phyloP scores from a whole-genome alignment of 2,113 vertebrate species.

The Heliornis fulica region DNA sequence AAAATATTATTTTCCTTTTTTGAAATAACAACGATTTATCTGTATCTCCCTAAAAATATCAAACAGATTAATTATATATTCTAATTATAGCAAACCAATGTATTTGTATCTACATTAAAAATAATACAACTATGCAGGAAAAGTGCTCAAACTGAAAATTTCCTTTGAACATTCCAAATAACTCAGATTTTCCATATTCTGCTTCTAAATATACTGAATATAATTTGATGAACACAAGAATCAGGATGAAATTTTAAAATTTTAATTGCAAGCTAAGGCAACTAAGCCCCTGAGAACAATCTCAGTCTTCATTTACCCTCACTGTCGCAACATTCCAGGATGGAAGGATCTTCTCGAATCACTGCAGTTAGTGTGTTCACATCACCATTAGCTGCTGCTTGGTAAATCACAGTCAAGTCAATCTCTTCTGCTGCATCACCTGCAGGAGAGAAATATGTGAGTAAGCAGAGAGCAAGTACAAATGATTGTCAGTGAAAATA shows the following conservation, averaged over 20 bases:
- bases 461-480: not conserved
- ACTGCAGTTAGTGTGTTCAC: slow-evolving; percentile 83
- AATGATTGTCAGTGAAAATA: not conserved
- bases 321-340: slow-evolving; percentile 85
- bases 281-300: not conserved
- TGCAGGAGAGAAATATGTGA: slow-evolving; percentile 20
- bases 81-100: not conserved
- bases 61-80: not conserved
- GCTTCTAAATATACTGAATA: not conserved
- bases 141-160: not conserved
- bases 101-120: not conserved
- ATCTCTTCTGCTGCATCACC: slow-evolving; percentile 83
- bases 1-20: not conserved
- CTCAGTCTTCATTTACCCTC: slow-evolving; percentile 74
- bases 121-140: not conserved
- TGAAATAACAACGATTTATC: not conserved
- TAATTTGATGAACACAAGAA: not conserved
- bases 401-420: slow-evolving; percentile 83
- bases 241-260: not conserved
- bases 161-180: not conserved
- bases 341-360: slow-evolving; percentile 87
- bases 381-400: slow-evolving; percentile 85
- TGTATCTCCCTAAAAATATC: not conserved
- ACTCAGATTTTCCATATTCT: not conserved
- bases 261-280: not conserved